A percentile compares a stretch with the other conserved stretches of the same genome.
Conservation (phyloP, 2,113 vertebrate species). For the Tragelaphus buxtoni region DNA sequence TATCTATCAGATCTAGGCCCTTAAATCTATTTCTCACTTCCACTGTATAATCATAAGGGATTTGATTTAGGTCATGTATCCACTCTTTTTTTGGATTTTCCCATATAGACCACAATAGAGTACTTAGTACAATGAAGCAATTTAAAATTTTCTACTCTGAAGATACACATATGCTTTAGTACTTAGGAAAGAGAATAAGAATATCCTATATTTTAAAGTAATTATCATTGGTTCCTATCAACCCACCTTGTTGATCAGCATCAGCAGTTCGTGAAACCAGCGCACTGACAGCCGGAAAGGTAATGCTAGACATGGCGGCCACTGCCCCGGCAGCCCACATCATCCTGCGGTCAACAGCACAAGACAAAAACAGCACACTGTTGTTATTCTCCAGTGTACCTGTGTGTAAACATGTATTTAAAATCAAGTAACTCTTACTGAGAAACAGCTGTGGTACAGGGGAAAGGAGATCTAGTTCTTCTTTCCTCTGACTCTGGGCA, state of each 20-base stretch:
- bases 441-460: background rate
- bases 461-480: background rate
- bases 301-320: constrained; percentile 92
- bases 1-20: too few species aligned
- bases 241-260: constrained; percentile 89
- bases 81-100: background rate
- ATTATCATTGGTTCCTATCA: background rate
- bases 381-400: background rate
- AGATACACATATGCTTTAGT: background rate
- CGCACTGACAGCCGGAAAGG: constrained; percentile 89
- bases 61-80: background rate
- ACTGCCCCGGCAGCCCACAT: constrained; percentile 92
- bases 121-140: background rate
- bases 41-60: too few species aligned
- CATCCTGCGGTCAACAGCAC: constrained; percentile 82
- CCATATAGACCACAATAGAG: background rate
- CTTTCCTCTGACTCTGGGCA: background rate
- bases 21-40: too few species aligned
- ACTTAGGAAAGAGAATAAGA: background rate
- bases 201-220: background rate
- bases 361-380: background rate
- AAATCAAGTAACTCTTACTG: background rate
- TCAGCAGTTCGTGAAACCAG: constrained; percentile 90
- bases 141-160: background rate
- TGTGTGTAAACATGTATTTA: background rate